Percentiles rank a stretch among this genome's conserved stretches.
Conservation (phyloP, 2,888 invertebrate genomes). For the Sphaerophoria rueppellii region DNA sequence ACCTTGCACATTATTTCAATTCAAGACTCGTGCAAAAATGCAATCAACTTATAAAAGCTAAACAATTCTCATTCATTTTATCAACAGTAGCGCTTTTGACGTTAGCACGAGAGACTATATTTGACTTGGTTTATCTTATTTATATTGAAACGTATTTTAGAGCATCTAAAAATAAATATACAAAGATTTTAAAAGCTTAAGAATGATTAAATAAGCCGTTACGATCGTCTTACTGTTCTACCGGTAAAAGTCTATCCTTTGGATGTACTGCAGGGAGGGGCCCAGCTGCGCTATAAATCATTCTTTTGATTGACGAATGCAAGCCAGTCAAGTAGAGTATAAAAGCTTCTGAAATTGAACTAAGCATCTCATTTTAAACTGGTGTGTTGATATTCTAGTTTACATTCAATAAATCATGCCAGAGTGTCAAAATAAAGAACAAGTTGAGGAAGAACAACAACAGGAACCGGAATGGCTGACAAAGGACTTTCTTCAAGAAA, state of each 20-base stretch:
- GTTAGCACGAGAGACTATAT: conserved; percentile 11
- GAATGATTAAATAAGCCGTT: not conserved
- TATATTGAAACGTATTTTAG: not conserved
- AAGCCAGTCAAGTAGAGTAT: conserved; percentile 19
- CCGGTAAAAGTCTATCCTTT: too few relatives aligned
- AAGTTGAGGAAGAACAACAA: conserved; percentile 33
- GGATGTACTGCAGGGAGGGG: too few relatives aligned
- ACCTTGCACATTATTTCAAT: too few relatives aligned
- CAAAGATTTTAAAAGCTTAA: conserved; percentile 1
- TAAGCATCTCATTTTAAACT: conserved; percentile 39
- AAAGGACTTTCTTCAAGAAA: conserved; percentile 76
- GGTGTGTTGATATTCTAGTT: not conserved
- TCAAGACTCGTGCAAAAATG: not conserved
- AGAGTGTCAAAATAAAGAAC: conserved; percentile 53
- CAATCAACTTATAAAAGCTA: not conserved
- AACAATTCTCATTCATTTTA: not conserved
- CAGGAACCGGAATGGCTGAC: conserved; percentile 79
- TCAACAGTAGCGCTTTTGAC: not conserved
- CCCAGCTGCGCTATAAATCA: conserved; percentile 41
- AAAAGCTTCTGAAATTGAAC: conserved; percentile 36
- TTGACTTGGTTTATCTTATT: conserved; percentile 24
- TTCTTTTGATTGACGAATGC: not conserved
- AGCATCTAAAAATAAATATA: too few relatives aligned
- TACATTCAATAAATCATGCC: conserved; percentile 36
- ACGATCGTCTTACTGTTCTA: not conserved